A percentile compares a stretch with the other conserved stretches of the same genome.
These are phyloP conservation scores for Anguilla obscura DNA, from an alignment of 2,797 vertebrate species.

Conservation along the genomic window DNA sequence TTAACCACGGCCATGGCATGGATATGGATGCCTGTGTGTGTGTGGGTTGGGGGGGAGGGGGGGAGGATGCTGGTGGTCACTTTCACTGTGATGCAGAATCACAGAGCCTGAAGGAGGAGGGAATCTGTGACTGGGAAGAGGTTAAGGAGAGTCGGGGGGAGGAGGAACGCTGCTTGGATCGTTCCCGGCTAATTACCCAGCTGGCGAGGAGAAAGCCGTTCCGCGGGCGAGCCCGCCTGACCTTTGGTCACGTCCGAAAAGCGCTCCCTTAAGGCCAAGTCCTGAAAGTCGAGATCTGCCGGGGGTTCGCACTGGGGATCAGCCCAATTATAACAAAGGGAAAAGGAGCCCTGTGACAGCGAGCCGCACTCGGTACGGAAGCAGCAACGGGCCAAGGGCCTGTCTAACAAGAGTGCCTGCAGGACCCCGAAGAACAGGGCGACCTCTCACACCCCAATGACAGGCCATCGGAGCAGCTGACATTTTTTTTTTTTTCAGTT, in stretches of 20 bases:
- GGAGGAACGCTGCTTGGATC: not conserved
- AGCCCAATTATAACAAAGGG: constrained; percentile 1
- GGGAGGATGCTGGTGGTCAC: not conserved
- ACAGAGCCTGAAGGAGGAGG: not conserved
- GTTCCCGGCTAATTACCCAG: not conserved
- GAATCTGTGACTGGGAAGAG: not conserved
- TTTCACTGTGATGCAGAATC: not conserved
- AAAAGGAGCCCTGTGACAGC: not conserved
- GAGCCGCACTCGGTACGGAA: not conserved
- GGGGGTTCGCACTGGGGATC: not conserved
- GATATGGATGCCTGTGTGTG: not conserved
- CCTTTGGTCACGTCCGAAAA: not conserved
- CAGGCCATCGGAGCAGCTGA: not conserved
- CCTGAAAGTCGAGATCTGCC: not conserved
- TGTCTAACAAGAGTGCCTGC: not conserved
- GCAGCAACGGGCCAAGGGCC: not conserved
- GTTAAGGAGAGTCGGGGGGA: not conserved
- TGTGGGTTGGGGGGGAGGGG: not conserved
- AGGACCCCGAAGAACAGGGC: not conserved
- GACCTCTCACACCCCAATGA: not conserved
- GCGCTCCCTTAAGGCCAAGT: not conserved
- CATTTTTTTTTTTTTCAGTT: not conserved
- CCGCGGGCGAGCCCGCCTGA: not conserved
- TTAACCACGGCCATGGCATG: not conserved
- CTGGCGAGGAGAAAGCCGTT: not conserved